These are phyloP conservation scores for Amorpha juglandis DNA, from an alignment of 2,888 invertebrate species.

Conservation along the genomic window DNA sequence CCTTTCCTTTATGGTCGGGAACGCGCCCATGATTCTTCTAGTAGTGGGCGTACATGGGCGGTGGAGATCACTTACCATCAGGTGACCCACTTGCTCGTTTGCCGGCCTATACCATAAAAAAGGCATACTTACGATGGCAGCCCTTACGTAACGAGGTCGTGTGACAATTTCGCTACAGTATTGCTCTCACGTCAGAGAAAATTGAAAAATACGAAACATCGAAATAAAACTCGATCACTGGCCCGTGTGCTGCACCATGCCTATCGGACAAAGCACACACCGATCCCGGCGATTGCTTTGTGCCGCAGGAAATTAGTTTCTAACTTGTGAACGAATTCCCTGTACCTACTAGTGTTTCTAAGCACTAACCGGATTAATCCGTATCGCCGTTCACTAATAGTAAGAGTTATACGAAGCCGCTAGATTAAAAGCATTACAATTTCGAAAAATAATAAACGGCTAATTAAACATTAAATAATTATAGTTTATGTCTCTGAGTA, in stretches of 20 bases:
- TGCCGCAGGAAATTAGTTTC: slow-evolving; percentile 79
- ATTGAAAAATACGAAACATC: slow-evolving; percentile 13
- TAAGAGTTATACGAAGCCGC: not conserved
- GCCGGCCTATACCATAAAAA: too few species aligned
- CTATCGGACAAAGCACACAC: slow-evolving; percentile 60
- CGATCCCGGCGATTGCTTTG: slow-evolving; percentile 71
- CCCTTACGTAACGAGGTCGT: not conserved
- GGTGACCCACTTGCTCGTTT: too few species aligned
- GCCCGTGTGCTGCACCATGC: slow-evolving; percentile 48
- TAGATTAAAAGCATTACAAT: too few species aligned
- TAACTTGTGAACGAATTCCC: slow-evolving; percentile 60
- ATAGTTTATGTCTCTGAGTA: too few species aligned
- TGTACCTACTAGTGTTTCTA: slow-evolving; percentile 35
- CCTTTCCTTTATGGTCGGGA: too few species aligned
- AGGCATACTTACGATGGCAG: too few species aligned
- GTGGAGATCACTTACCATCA: too few species aligned
- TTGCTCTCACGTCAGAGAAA: not conserved
- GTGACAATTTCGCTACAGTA: not conserved
- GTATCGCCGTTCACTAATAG: not conserved
- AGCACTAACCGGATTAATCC: not conserved
- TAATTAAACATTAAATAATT: too few species aligned
- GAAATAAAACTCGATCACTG: slow-evolving; percentile 55
- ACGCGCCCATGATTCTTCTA: too few species aligned
- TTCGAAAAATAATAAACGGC: too few species aligned
- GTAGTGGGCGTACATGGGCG: too few species aligned